Evolutionary conservation across 2,797 vertebrate genomes (phyloP), one percentile per base, ranked within the genome.

Genomic region (Microtus obscurus): DNA sequence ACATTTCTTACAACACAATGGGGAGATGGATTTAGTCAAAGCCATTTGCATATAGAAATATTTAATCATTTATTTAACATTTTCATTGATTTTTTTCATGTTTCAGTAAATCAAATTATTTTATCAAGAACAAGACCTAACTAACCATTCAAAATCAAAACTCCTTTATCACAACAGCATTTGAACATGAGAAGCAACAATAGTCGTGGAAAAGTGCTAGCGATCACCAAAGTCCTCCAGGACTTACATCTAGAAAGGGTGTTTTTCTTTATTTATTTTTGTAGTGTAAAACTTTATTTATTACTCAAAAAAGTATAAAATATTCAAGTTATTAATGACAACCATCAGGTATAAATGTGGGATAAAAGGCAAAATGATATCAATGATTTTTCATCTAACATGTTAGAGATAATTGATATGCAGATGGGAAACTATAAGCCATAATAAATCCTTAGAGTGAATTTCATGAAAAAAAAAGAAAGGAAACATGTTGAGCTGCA

Each of bases 391-490:
- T 69, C 8, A 37, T n/a, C 14, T 31, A 74, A 87, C 48, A 37
- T 29, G 0, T 16, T 59, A 34, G 11, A 76, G 6, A 40, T 69
- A 34, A 67, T 17, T 89, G 25, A 53, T 40, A 7, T 25, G 69
- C 43, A 86, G 12, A 5, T 48, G 2, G 13, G 48, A 6, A 53
- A 59, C 73, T 86, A 88, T 63, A 76, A 87, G 6, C 2, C 19
- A 96, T 19, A 83, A 45, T 5, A 97, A 93, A 90, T 95, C 51
- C 80, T 93, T 23, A 78, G 48, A 96, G 12, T 61, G 96, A 90
- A 27, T 94, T 97, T 93, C 93, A 29, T 19, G 61, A 79, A 34
- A 93, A 43, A 59, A 48, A 97, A 95, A 96, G 63, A 97, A 95
- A 96, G 63, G 43, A 81, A 97, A 96, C 86, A 88, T 23, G 93